Base-by-base conservation (phyloP, 2,888 invertebrate species). In the Hipparchia semele region DNA sequence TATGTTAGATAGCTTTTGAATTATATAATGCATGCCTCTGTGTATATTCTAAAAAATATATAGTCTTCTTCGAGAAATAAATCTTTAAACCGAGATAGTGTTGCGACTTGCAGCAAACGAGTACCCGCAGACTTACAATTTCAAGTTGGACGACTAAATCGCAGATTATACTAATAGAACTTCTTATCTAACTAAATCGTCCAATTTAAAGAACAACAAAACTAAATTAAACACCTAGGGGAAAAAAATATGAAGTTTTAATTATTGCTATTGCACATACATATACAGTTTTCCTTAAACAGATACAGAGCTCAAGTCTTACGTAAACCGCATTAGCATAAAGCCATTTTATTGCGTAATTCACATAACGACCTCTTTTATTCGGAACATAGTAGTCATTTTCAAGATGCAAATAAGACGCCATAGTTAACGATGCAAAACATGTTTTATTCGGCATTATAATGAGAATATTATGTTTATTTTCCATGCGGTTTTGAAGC, bases 321-420 rank as follows among this genome's bases (percentile, higher is more conserved):
- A 65, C 65, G 51, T 65, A 65, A 65, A 7, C 62, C 3, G 33
- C 65, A 65, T 65, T 65, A 53, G 49, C 51, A 65, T 65, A 65
- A 65, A 65, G 65, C 65, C 51, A 33, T 65, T 65, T 33, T 33
- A 65, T 65, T 65, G 51, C 65, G 65, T 65, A 65, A 65, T 53
- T 53, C 51, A 53, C 53, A 65, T 65, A 51, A 53, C 53, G 65
- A 65, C 65, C 53, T 23, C 10, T 64, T 64, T 64, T 51, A 65
- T 65, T 65, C 49, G 49, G 23, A 64, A 64, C 64, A 65, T 65
- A 65, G 46, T 46, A 46, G 9, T 45, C 62, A 13, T 46, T 46
- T 65, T 53, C 65, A 53, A 53, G 65, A 65, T 65, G 65, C 65
- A 65, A 65, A 65, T 51, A 9, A 33, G 65, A 53, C 53, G 51